Percentiles rank a stretch among this genome's conserved stretches.
Evolutionary conservation across 2,888 invertebrate species (phyloP).

Genomic region (Leucoptera coffeella): DNA sequence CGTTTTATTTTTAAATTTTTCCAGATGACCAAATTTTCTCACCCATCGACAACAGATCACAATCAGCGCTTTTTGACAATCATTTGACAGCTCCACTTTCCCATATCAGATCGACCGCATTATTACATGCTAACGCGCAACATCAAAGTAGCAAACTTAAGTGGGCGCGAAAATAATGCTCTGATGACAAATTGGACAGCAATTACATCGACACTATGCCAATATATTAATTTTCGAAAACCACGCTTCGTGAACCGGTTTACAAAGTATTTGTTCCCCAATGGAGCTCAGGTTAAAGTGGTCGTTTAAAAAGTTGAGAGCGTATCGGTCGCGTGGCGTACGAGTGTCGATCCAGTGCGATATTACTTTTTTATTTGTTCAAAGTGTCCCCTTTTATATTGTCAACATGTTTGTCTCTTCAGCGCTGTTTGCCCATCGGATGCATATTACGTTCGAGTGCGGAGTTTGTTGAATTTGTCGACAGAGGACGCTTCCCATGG

Average conservation of each 20-base stretch:
- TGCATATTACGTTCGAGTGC: conserved; percentile 3
- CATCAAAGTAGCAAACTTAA: conserved; percentile 1
- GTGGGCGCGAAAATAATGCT: conserved; percentile 3
- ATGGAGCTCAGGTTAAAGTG: background rate
- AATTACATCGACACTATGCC: conserved; percentile 43
- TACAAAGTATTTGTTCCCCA: too few species aligned
- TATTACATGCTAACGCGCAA: conserved; percentile 1
- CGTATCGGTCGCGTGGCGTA: too few species aligned
- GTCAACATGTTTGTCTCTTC: conserved; percentile 25
- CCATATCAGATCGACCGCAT: too few species aligned
- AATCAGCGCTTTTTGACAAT: too few species aligned
- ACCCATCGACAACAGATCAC: too few species aligned
- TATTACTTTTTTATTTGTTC: conserved; percentile 49
- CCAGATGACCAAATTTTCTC: too few species aligned
- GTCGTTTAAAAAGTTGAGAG: too few species aligned
- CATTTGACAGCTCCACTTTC: too few species aligned
- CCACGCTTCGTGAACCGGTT: too few species aligned
- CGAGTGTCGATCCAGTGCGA: too few species aligned
- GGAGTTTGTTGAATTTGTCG: conserved; percentile 2
- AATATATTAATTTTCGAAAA: conserved; percentile 10
- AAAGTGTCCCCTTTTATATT: conserved; percentile 34
- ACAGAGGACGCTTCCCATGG: conserved; percentile 1
- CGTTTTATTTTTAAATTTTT: too few species aligned
- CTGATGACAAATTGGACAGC: conserved; percentile 28
- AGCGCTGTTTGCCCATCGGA: conserved; percentile 3